Base-by-base conservation (phyloP, 53 echinoderm and acorn worm genomes). In the Echinometra lucunter region DNA sequence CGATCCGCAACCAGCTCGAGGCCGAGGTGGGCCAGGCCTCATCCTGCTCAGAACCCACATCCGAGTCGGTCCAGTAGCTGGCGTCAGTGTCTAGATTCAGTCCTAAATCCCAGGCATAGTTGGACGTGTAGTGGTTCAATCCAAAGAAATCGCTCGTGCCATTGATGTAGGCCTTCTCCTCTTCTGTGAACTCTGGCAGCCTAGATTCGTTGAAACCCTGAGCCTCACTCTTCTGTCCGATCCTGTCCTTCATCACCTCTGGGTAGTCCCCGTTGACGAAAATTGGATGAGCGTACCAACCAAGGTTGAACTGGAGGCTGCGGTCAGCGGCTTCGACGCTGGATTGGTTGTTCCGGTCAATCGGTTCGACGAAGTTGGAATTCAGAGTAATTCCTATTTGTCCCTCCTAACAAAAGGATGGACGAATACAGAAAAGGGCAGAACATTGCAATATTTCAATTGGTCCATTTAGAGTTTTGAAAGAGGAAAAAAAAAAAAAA, bases 231-330 rank as follows among this genome's bases (percentile, higher is more conserved):
- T 98, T 97, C 34, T 16, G 37, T 17, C 42, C 97, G 18, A 98
- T 95, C 40, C 47, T 89, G 25, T 58, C 66, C 94, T 95, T 96
- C 98, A 98, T 98, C 34, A 96, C 87, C 85, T 95, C 83, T 16
- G 98, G 98, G 63, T 98, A 98, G 88, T 97, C 97, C 4, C 98
- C 97, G 89, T 96, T 95, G 66, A 81, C 74, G 92, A 94, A 98
- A 58, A 98, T 96, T 5, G 98, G 95, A 67, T 95, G 91, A 17
- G 95, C 98, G 80, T 96, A 98, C 98, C 98, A 98, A 23, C 98
- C 98, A 4, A 96, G 92, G 70, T 92, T 91, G 81, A 97, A 98
- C 57, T 97, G 98, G 7, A 95, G 91, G 2, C 37, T 92, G 37
- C 98, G 94, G 60, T 98, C 98, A 21, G 98, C 95, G 0, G 98